These are phyloP conservation scores for Tragulus kanchil DNA, from an alignment of 2,113 vertebrate species.

Conservation along the genomic window DNA sequence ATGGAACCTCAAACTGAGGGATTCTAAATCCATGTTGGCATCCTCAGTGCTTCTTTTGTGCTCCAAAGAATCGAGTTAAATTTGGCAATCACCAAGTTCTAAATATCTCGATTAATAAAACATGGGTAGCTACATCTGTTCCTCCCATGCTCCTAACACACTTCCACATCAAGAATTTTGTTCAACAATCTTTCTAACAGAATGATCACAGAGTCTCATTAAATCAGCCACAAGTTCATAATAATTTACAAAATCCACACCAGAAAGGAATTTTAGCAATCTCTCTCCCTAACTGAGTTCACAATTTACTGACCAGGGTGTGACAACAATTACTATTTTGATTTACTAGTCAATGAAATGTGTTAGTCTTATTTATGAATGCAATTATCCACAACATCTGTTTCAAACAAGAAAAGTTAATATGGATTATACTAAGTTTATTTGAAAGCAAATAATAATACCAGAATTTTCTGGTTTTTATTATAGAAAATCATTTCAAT, in stretches of 20 bases:
- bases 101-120: constrained; percentile 58
- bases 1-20: background rate
- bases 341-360: constrained; percentile 67
- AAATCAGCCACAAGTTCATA: background rate
- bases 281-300: background rate
- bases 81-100: constrained; percentile 53
- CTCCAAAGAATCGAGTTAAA: constrained; percentile 2
- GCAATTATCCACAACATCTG: constrained; percentile 70
- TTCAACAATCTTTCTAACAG: constrained; percentile 31
- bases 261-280: constrained; percentile 15
- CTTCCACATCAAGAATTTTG: constrained; percentile 8
- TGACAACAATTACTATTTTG: constrained; percentile 43
- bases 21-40: background rate
- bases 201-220: constrained; percentile 22
- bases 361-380: constrained; percentile 64
- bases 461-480: constrained; percentile 66
- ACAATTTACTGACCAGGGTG: constrained; percentile 40
- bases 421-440: constrained; percentile 72
- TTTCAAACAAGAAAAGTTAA: constrained; percentile 73
- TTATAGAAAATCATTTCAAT: constrained; percentile 60
- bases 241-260: background rate
- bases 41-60: background rate
- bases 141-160: background rate
- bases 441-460: constrained; percentile 72
- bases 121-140: background rate